Evolutionary conservation across 2,797 vertebrate genomes (phyloP).

Genomic region (Malacoraja senta): DNA sequence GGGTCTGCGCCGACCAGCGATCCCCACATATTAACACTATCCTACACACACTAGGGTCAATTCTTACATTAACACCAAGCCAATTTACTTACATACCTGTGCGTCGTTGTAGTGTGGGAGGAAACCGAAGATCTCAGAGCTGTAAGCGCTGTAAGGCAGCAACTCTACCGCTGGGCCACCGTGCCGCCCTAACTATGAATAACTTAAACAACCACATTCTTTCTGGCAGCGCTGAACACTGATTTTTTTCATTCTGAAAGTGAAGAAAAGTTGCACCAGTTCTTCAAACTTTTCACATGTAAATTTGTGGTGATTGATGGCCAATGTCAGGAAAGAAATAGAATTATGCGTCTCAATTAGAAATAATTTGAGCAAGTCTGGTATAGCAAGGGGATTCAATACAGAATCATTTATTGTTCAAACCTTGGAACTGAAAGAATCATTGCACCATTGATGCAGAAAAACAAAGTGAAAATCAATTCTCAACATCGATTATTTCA

Average conservation of each 20-base stretch:
- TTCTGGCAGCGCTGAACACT: not conserved
- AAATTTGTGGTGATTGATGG: conserved; percentile 4
- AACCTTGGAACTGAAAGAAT: not conserved
- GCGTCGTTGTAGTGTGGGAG: too few species aligned
- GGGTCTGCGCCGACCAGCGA: too few species aligned
- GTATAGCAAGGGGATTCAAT: not conserved
- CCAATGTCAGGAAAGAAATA: not conserved
- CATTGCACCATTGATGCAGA: not conserved
- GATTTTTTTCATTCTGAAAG: not conserved
- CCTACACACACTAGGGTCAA: too few species aligned
- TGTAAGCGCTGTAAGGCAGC: too few species aligned
- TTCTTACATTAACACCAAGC: too few species aligned
- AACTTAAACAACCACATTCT: not conserved
- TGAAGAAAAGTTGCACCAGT: not conserved
- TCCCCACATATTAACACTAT: too few species aligned
- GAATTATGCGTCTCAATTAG: conserved; percentile 32
- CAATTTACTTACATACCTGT: too few species aligned
- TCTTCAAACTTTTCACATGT: not conserved
- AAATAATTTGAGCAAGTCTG: not conserved
- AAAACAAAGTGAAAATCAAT: not conserved
- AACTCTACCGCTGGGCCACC: too few species aligned
- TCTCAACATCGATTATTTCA: not conserved
- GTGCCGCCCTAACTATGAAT: not conserved
- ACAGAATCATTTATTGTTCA: conserved; percentile 11
- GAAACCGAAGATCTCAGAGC: too few species aligned